Conservation (phyloP, 2,888 invertebrate species). For the Stictocephala bisonia region DNA sequence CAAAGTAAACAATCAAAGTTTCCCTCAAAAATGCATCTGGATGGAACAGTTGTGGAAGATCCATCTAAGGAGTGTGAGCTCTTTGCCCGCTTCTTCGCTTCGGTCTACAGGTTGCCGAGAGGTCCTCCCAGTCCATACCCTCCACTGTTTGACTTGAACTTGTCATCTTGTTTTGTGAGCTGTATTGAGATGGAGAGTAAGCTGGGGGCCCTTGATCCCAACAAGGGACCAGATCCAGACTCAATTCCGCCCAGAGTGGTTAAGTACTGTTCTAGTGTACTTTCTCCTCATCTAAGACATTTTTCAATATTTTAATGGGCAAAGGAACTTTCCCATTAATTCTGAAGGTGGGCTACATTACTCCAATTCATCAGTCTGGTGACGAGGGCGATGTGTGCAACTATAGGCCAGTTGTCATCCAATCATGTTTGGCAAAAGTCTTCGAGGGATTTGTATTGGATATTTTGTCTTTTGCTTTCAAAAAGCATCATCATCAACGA, state of each 20-base stretch:
- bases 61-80: background rate
- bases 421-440: constrained; percentile 5
- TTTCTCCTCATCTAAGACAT: background rate
- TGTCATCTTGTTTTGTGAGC: constrained; percentile 2
- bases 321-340: background rate
- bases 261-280: constrained; percentile 8
- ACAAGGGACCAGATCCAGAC: background rate
- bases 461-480: background rate
- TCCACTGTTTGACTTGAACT: background rate
- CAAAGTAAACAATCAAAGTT: background rate
- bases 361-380: constrained; percentile 11
- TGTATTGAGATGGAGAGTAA: background rate
- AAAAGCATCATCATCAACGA: background rate
- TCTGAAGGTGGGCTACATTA: constrained; percentile 11
- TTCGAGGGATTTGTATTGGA: constrained; percentile 19
- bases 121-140: background rate
- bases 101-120: background rate
- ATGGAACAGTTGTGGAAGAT: background rate
- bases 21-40: constrained; percentile 2
- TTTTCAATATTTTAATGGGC: constrained; percentile 10
- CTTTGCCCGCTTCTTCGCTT: constrained; percentile 24
- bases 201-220: constrained; percentile 17
- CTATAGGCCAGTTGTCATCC: constrained; percentile 17
- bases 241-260: background rate
- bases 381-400: background rate